A percentile compares a stretch with the other conserved stretches of the same genome.
Conservation (phyloP, 2,888 invertebrate species). For the Isotomurus palustris region DNA sequence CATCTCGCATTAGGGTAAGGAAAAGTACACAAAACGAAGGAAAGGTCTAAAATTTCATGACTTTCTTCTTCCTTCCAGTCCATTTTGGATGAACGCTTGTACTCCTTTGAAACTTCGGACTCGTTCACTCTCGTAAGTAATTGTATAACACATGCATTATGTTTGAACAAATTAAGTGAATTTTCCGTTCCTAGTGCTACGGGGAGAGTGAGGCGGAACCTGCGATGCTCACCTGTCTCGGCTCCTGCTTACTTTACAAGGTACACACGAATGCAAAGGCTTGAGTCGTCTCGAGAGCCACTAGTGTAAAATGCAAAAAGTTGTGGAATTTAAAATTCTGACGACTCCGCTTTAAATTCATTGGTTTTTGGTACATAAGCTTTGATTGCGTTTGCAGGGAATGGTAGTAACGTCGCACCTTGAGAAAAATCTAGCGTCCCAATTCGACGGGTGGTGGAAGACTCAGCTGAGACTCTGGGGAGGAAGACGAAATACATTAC, state of each 20-base stretch:
- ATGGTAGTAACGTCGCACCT: slow-evolving; percentile 39
- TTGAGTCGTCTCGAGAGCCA: too few species aligned
- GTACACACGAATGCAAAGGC: slow-evolving; percentile 15
- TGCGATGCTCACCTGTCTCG: slow-evolving; percentile 37
- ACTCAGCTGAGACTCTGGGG: slow-evolving; percentile 42
- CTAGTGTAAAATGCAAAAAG: too few species aligned
- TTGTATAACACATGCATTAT: too few species aligned
- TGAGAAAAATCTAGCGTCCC: slow-evolving; percentile 30
- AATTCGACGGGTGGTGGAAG: slow-evolving; percentile 44
- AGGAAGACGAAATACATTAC: slow-evolving; percentile 17
- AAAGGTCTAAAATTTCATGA: neutral
- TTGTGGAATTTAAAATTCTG: too few species aligned
- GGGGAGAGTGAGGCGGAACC: slow-evolving; percentile 8
- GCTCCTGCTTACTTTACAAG: slow-evolving; percentile 43
- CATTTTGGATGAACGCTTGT: slow-evolving; percentile 34
- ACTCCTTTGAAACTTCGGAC: slow-evolving; percentile 37
- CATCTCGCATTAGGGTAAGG: slow-evolving; percentile 29
- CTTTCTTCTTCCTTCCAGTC: slow-evolving; percentile 16
- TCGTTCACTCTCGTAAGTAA: slow-evolving; percentile 9
- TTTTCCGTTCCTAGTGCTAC: neutral
- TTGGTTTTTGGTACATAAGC: too few species aligned
- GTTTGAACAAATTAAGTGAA: too few species aligned
- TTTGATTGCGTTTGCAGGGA: slow-evolving; percentile 22
- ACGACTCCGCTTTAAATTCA: too few species aligned
- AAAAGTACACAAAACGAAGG: neutral